A percentile compares a stretch with the other conserved stretches of the same genome.
Conservation (phyloP, 1,140 invertebrate genomes). For the Venturia canescens region DNA sequence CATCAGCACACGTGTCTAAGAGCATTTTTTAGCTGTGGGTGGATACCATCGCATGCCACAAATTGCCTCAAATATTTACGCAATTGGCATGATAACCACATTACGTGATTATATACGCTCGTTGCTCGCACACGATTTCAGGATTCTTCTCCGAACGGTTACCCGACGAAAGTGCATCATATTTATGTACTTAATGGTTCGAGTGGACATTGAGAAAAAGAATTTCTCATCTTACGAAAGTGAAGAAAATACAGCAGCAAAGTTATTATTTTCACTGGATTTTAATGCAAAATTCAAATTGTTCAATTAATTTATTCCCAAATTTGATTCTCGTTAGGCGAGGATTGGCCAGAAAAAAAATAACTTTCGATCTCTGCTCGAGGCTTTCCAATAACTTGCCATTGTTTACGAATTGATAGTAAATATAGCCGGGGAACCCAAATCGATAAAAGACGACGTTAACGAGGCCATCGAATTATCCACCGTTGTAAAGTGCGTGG, state of each 20-base stretch:
- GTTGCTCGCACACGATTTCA: constrained; percentile 67
- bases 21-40: not conserved
- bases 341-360: too few species aligned
- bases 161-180: not conserved
- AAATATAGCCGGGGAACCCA: constrained; percentile 52
- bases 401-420: not conserved
- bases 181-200: not conserved
- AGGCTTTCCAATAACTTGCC: too few species aligned
- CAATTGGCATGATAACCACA: constrained; percentile 75
- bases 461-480: constrained; percentile 72
- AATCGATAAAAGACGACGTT: constrained; percentile 72
- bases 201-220: not conserved
- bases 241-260: not conserved
- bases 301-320: too few species aligned
- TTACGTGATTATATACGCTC: constrained; percentile 74
- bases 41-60: constrained; percentile 70
- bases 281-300: too few species aligned
- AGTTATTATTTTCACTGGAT: not conserved
- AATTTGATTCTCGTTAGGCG: too few species aligned
- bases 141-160: constrained; percentile 13
- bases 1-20: not conserved
- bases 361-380: too few species aligned
- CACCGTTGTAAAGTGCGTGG: constrained; percentile 50
- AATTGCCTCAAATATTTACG: constrained; percentile 76
- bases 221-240: not conserved